A percentile compares a stretch with the other conserved stretches of the same genome.
phyloP scores from a whole-genome alignment of 1,140 invertebrate species.

The Trachymyrmex cornetzi region DNA sequence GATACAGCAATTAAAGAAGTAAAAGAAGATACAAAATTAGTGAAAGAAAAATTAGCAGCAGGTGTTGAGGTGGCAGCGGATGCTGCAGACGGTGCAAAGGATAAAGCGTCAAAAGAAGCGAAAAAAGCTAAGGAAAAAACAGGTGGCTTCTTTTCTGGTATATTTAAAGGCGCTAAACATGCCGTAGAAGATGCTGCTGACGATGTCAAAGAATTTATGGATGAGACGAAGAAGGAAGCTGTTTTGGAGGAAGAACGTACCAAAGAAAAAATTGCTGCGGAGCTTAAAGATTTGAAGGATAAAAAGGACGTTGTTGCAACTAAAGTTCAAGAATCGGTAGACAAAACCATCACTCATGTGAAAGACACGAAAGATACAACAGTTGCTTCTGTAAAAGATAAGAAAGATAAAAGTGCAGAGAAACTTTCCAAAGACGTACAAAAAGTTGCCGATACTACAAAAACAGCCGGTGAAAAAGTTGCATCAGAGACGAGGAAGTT shows the following conservation, averaged over 20 bases:
- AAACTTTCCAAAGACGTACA: neutral
- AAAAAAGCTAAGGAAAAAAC: slow-evolving; percentile 52
- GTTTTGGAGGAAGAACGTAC: slow-evolving; percentile 68
- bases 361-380: slow-evolving; percentile 16
- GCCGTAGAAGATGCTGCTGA: slow-evolving; percentile 77
- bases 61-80: neutral
- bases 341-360: slow-evolving; percentile 27
- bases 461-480: slow-evolving; percentile 46
- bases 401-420: neutral
- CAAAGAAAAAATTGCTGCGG: slow-evolving; percentile 30
- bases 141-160: slow-evolving; percentile 68
- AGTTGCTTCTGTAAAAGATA: neutral
- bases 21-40: slow-evolving; percentile 63
- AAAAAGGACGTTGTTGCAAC: neutral
- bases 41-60: slow-evolving; percentile 51
- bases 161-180: slow-evolving; percentile 71
- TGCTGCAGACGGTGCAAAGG: neutral
- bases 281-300: slow-evolving; percentile 66
- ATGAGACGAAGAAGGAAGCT: slow-evolving; percentile 66
- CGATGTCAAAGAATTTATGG: slow-evolving; percentile 70
- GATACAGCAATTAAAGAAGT: slow-evolving; percentile 59
- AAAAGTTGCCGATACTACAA: slow-evolving; percentile 16
- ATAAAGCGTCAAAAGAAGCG: slow-evolving; percentile 33
- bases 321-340: slow-evolving; percentile 6
- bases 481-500: neutral